These are phyloP conservation scores for Octonoba sinensis DNA, from an alignment of 2,888 invertebrate genomes.

Conservation along the genomic window DNA sequence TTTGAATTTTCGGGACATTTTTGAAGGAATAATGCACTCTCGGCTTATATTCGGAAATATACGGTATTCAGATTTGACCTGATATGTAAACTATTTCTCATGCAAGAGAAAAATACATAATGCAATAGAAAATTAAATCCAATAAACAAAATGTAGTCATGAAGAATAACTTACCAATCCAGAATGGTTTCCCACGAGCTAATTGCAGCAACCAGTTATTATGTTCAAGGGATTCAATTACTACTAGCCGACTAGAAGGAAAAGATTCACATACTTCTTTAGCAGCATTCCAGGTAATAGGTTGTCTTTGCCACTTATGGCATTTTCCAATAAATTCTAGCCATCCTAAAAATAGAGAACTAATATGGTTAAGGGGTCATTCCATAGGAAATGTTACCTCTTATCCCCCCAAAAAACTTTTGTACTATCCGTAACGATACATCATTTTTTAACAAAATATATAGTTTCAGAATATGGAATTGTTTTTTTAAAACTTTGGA, in stretches of 20 bases:
- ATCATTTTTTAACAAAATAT: too few species aligned
- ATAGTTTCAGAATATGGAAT: too few species aligned
- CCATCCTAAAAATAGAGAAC: conserved; percentile 47
- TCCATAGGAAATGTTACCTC: too few species aligned
- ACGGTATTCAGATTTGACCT: too few species aligned
- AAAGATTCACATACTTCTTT: conserved; percentile 33
- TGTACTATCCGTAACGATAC: too few species aligned
- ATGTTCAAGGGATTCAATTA: conserved; percentile 47
- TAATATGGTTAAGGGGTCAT: too few species aligned
- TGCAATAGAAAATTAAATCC: neutral
- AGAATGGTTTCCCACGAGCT: conserved; percentile 48
- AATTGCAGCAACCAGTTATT: conserved; percentile 57
- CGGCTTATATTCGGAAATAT: too few species aligned
- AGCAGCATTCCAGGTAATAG: conserved; percentile 47
- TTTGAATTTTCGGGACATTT: too few species aligned
- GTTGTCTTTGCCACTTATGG: conserved; percentile 47
- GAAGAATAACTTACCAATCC: conserved; percentile 57
- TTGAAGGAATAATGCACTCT: too few species aligned
- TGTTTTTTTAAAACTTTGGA: too few species aligned
- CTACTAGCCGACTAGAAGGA: conserved; percentile 28
- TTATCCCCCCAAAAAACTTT: too few species aligned
- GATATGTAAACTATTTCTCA: neutral
- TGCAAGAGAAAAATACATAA: neutral
- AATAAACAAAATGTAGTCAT: neutral
- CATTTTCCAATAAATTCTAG: conserved; percentile 45